Percentiles rank a stretch among this genome's conserved stretches.
phyloP scores from a whole-genome alignment of 2,113 vertebrate species.

The Dipodomys merriami region DNA sequence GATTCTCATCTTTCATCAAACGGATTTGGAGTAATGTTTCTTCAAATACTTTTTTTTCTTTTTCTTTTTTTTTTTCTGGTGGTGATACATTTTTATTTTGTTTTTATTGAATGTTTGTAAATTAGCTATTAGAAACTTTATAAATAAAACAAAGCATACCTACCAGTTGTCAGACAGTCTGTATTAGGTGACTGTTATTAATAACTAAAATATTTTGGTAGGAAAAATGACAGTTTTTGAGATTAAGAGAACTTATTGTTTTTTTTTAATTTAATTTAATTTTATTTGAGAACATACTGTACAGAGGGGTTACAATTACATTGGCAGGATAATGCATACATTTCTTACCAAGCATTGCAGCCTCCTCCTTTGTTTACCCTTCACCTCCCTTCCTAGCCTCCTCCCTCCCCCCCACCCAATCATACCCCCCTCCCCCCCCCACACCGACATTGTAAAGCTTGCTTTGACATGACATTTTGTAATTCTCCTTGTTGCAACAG shows the following conservation, averaged over 20 bases:
- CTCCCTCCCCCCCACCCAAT: too few species aligned
- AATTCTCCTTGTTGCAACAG: too few species aligned
- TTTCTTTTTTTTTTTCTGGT: not conserved
- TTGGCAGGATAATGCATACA: too few species aligned
- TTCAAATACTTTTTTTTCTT: not conserved
- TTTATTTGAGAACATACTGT: too few species aligned
- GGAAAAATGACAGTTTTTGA: not conserved
- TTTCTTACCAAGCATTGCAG: too few species aligned
- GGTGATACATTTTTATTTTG: not conserved
- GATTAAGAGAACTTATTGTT: not conserved
- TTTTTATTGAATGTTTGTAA: slow-evolving; percentile 27
- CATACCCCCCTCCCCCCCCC: too few species aligned
- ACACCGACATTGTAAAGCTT: too few species aligned
- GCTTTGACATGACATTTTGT: too few species aligned
- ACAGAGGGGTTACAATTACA: too few species aligned
- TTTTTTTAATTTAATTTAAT: too few species aligned
- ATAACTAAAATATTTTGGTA: not conserved
- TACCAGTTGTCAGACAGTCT: not conserved
- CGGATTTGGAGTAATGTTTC: not conserved
- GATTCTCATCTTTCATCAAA: slow-evolving; percentile 27
- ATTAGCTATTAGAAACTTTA: not conserved
- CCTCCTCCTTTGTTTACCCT: too few species aligned
- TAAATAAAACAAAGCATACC: not conserved
- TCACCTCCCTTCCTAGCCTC: too few species aligned
- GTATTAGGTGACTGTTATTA: not conserved